Conservation (phyloP, 2,888 invertebrate genomes). For the Watsonalla binaria region DNA sequence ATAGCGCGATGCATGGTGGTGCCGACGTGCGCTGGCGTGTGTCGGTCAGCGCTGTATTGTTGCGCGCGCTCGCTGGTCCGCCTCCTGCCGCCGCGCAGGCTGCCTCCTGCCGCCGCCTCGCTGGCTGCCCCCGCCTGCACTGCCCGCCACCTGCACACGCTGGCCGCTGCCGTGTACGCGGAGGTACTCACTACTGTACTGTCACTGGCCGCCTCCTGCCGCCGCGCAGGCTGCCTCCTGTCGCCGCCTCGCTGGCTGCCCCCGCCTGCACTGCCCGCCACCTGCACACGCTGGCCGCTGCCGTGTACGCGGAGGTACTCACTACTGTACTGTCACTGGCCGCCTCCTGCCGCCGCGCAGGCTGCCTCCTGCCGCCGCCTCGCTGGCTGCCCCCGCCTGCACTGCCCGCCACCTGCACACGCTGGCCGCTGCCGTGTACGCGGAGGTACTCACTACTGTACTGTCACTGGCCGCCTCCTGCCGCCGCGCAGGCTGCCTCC, state of each 20-base stretch:
- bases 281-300: not conserved
- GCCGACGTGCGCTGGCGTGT: constrained; percentile 36
- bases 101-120: constrained; percentile 36
- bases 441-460: not conserved
- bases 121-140: not conserved
- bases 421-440: not conserved
- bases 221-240: not conserved
- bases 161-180: not conserved
- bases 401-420: constrained; percentile 1
- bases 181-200: constrained; percentile 8
- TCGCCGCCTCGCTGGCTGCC: not conserved
- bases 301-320: not conserved
- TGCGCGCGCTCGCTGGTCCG: constrained; percentile 50
- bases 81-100: constrained; percentile 23
- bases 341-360: no score
- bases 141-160: constrained; percentile 3
- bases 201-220: not conserved
- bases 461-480: constrained; percentile 29
- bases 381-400: not conserved
- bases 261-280: not conserved
- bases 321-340: not conserved
- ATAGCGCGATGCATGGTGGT: constrained; percentile 69
- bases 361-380: not conserved
- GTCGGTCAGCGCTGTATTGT: constrained; percentile 47
- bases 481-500: constrained; percentile 18